Evolutionary conservation across 64 coral and sea anemone species (phyloP), one percentile per base, ranked within the genome.

Genomic region (Anthopleura sola): DNA sequence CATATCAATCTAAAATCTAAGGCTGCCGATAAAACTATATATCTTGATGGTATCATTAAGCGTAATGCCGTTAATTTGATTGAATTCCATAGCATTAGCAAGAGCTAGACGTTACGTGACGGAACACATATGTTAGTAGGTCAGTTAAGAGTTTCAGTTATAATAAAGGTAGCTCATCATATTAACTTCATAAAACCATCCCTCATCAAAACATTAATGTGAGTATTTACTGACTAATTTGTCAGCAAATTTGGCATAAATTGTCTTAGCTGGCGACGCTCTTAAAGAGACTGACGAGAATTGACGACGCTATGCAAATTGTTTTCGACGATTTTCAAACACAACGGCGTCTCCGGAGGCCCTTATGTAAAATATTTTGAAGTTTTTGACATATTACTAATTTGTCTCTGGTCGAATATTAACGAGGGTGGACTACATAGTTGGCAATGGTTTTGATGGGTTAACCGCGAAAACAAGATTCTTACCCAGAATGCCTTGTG

Each of bases 321-420:
- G 58, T n/a, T 62, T 24, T 26, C 58, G 20, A 62, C 58, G 24
- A 20, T 21, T 62, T 62, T 10, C 2, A 53, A 53, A 53, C 50
- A 53, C 40, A 44, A 44, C 40, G 40, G 40, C 40, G 40, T 53
- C 16, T 53, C 7, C 50, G 50, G 50, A 13, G 50, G 1, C 14
- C 50, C 16, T 53, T 14, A 53, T 15, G n/a, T 71, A 32, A 1
- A 71, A 71, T 71, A 32, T 71, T 71, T 71, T 71, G 66, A 71
- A 36, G 29, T 32, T 71, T 71, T 71, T 71, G 66, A 71, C 66
- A 71, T 71, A 34, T 71, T 71, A 15, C 66, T 71, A 71, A 71
- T 71, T 71, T 31, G 66, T 71, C 3, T 31, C 28, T 71, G 29
- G 31, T 71, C 23, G 66, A 71, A 71, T 31, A 31, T 17, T 32